These are phyloP conservation scores for Drepana arcuata DNA, from an alignment of 1,140 invertebrate species.

Conservation along the genomic window DNA sequence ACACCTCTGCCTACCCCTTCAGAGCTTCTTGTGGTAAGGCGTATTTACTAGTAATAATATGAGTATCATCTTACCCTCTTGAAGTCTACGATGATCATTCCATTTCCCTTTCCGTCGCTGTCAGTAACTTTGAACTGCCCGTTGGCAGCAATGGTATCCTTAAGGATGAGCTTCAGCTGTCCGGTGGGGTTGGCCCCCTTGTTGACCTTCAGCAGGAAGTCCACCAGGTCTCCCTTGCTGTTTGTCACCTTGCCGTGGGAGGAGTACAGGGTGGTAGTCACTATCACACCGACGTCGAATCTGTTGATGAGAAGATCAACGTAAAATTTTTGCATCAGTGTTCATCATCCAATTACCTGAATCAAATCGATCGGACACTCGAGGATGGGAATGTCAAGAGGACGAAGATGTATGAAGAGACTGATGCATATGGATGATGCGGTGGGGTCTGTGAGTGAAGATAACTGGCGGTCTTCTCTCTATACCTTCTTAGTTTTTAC, in stretches of 20 bases:
- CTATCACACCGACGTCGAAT: slow-evolving; percentile 69
- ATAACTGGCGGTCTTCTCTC: too few relatives aligned
- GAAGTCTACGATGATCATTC: slow-evolving; percentile 67
- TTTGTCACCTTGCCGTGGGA: slow-evolving; percentile 66
- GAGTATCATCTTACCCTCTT: slow-evolving; percentile 53
- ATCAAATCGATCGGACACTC: too few relatives aligned
- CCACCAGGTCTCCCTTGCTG: slow-evolving; percentile 69
- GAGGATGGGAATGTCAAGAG: too few relatives aligned
- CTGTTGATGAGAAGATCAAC: slow-evolving; percentile 45
- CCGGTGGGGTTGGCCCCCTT: slow-evolving; percentile 55
- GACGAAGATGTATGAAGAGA: too few relatives aligned
- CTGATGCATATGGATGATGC: too few relatives aligned
- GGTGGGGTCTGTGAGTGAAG: too few relatives aligned
- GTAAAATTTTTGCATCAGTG: too few relatives aligned
- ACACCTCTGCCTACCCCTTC: too few relatives aligned
- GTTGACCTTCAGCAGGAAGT: slow-evolving; percentile 67
- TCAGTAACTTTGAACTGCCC: slow-evolving; percentile 73
- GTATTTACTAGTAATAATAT: neutral
- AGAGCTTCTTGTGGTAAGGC: too few relatives aligned
- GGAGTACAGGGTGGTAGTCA: slow-evolving; percentile 67
- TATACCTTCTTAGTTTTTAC: too few relatives aligned
- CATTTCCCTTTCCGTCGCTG: slow-evolving; percentile 73
- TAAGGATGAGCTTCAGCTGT: slow-evolving; percentile 70
- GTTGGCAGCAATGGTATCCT: slow-evolving; percentile 70
- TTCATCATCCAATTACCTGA: too few relatives aligned